A percentile compares a stretch with the other conserved stretches of the same genome.
Evolutionary conservation across 23 tunicate species (phyloP).

Genomic region (Oikopleura dioica): DNA sequence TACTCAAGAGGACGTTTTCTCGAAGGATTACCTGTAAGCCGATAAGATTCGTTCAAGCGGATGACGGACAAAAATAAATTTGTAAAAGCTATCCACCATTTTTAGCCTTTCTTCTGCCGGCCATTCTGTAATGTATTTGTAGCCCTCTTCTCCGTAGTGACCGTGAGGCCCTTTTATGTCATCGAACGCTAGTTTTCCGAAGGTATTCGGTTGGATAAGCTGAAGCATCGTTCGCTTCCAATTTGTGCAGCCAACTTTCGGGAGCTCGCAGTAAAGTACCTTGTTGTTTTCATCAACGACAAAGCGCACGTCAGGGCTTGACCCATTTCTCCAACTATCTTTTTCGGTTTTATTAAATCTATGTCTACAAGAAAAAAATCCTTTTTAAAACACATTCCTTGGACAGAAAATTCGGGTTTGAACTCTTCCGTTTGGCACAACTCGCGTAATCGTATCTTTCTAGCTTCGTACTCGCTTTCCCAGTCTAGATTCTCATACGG

Average conservation of each 20-base stretch:
- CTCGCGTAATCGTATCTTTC: not conserved
- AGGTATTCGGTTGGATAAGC: constrained; percentile 6
- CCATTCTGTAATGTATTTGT: constrained; percentile 11
- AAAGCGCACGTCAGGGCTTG: not conserved
- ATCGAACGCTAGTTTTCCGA: not conserved
- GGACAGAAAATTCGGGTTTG: constrained; percentile 4
- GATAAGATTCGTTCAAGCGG: constrained; percentile 1
- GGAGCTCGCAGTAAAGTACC: constrained; percentile 29
- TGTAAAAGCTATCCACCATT: not conserved
- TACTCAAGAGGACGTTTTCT: no score
- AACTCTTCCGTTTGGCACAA: not conserved
- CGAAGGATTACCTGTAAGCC: not conserved
- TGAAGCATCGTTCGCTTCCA: constrained; percentile 34
- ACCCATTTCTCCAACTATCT: not conserved
- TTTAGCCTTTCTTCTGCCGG: not conserved
- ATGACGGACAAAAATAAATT: constrained; percentile 10
- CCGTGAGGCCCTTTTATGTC: constrained; percentile 11
- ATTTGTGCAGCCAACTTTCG: constrained; percentile 38
- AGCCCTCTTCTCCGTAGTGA: constrained; percentile 8
- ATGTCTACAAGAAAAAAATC: not conserved
- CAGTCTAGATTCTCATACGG: not conserved
- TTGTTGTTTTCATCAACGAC: constrained; percentile 15
- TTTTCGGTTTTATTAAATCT: not conserved
- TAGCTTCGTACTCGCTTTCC: not conserved
- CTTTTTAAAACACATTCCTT: not conserved